Evolutionary conservation across 2,113 vertebrate genomes (phyloP).

Genomic region (Pogona vitticeps): DNA sequence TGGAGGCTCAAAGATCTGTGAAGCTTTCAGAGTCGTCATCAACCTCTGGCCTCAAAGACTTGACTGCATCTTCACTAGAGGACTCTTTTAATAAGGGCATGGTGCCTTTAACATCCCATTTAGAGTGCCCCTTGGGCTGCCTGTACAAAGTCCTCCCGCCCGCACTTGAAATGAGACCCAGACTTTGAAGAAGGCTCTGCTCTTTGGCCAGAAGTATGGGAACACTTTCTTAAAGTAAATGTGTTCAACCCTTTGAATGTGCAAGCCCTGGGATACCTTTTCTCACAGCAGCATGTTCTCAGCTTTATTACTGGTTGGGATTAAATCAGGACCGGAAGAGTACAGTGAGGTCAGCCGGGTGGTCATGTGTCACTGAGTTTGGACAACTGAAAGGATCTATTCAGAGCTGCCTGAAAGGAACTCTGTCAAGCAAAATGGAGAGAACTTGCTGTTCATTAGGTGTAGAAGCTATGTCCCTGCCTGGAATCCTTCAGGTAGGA

Average conservation of each 20-base stretch:
- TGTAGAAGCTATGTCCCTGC: background rate
- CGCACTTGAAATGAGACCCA: background rate
- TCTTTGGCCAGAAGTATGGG: background rate
- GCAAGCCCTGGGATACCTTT: background rate
- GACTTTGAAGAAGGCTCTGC: background rate
- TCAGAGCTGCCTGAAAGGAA: background rate
- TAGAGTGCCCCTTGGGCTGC: background rate
- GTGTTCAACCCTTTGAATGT: background rate
- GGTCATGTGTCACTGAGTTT: background rate
- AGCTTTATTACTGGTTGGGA: background rate
- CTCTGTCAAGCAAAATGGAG: background rate
- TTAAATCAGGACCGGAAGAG: background rate
- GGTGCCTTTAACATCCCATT: background rate
- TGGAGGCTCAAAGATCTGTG: no score
- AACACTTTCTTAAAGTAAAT: background rate
- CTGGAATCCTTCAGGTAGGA: background rate
- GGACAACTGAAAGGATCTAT: background rate
- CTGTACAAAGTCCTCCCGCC: background rate
- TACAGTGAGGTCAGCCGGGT: background rate
- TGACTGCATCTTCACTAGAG: no score
- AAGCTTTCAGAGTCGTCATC: no score
- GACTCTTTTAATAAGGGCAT: background rate
- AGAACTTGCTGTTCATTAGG: background rate
- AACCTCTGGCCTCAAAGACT: no score
- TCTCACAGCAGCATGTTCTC: background rate